These are phyloP conservation scores for Sorex maritimensis DNA, from an alignment of 2,797 vertebrate species.

Conservation along the genomic window DNA sequence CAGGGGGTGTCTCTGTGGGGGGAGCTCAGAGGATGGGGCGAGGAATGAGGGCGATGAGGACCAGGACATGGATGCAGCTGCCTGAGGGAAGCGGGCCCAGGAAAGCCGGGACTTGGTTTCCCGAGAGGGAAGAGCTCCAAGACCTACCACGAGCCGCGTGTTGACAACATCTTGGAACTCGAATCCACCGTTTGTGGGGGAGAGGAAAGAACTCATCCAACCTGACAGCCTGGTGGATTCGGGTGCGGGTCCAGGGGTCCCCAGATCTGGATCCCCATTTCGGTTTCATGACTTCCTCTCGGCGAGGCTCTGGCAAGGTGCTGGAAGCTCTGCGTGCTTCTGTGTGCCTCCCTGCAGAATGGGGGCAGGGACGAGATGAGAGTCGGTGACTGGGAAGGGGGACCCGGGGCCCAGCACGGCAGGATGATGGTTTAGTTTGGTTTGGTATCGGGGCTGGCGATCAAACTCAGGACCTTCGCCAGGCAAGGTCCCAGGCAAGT, in stretches of 20 bases:
- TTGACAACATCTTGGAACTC: constrained; percentile 24
- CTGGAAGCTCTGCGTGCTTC: neutral
- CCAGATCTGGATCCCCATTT: neutral
- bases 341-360: neutral
- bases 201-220: neutral
- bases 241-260: neutral
- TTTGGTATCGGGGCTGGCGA: too few relatives aligned
- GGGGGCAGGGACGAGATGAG: neutral
- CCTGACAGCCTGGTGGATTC: neutral
- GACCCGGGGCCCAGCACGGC: neutral
- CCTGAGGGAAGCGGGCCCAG: neutral
- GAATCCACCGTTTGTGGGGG: neutral
- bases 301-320: neutral
- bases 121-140: neutral
- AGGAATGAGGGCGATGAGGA: neutral
- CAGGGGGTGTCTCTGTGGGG: neutral
- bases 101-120: constrained; percentile 39
- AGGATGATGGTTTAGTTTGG: too few relatives aligned
- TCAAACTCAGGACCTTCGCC: too few relatives aligned
- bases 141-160: neutral
- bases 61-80: neutral
- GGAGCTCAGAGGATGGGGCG: too few relatives aligned
- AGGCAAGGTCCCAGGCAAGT: too few relatives aligned
- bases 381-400: too few relatives aligned
- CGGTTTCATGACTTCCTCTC: neutral